Conservation (phyloP, 1,140 invertebrate species). For the Varroa destructor region DNA sequence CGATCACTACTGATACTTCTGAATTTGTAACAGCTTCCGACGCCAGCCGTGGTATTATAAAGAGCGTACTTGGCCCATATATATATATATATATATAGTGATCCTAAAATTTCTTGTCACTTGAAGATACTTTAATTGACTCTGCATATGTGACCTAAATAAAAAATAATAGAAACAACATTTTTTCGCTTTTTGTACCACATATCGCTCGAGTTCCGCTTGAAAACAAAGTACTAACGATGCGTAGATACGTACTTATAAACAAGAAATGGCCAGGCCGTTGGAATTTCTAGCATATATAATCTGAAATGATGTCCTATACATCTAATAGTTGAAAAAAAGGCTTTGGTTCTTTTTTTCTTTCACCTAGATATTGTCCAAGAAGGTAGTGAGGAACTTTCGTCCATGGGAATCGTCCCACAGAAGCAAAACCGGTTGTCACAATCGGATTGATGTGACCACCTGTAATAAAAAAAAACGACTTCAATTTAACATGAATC, state of each 20-base stretch:
- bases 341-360: neutral
- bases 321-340: too few species aligned
- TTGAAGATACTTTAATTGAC: too few species aligned
- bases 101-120: too few species aligned
- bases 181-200: too few species aligned
- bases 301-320: too few species aligned
- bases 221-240: neutral
- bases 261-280: too few species aligned
- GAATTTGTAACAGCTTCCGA: too few species aligned
- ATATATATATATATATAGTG: neutral
- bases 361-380: constrained; percentile 48
- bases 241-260: constrained; percentile 29
- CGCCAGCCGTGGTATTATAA: too few species aligned
- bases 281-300: too few species aligned
- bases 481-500: neutral
- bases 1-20: too few species aligned
- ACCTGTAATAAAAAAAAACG: constrained; percentile 38
- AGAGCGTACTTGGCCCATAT: neutral
- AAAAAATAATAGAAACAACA: too few species aligned
- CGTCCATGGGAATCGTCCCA: constrained; percentile 42
- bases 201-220: neutral
- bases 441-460: constrained; percentile 50
- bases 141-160: too few species aligned
- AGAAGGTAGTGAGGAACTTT: constrained; percentile 44
- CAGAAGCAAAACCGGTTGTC: constrained; percentile 41